Percentiles rank a stretch among this genome's conserved stretches.
These are phyloP conservation scores for Homarus gammarus DNA, from an alignment of 2,888 invertebrate genomes.

Conservation along the genomic window DNA sequence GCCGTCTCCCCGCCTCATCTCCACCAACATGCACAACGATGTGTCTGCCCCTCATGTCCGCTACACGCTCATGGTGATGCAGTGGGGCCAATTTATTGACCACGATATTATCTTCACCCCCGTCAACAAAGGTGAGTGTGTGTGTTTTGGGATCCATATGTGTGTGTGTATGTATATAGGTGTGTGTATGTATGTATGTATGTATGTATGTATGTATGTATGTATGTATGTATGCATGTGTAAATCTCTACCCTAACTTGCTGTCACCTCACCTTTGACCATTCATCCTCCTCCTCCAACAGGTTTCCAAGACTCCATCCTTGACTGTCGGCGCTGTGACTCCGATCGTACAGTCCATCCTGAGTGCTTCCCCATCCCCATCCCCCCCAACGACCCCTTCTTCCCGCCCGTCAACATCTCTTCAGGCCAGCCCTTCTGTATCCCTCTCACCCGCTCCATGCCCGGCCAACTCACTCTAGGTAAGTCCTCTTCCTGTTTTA, in stretches of 20 bases:
- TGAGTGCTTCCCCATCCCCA: conserved; percentile 82
- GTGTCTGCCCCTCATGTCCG: conserved; percentile 80
- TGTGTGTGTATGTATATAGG: neutral
- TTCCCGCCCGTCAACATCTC: conserved; percentile 80
- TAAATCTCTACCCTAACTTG: neutral
- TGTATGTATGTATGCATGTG: neutral
- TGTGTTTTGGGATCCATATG: neutral
- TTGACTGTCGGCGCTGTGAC: conserved; percentile 81
- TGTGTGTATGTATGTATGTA: neutral
- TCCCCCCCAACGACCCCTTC: conserved; percentile 81
- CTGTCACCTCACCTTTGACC: no score
- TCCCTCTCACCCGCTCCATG: conserved; percentile 81
- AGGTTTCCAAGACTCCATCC: conserved; percentile 80
- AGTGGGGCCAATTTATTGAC: conserved; percentile 82
- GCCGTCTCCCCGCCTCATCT: conserved; percentile 81
- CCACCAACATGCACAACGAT: conserved; percentile 81
- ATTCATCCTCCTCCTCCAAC: neutral
- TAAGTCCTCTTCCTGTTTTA: conserved; percentile 76
- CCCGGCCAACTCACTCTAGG: conserved; percentile 82
- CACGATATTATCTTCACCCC: conserved; percentile 83
- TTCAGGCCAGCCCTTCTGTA: conserved; percentile 80
- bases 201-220: neutral
- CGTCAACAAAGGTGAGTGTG: conserved; percentile 78
- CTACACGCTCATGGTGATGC: conserved; percentile 82
- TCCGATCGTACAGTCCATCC: conserved; percentile 81